A percentile compares a stretch with the other conserved stretches of the same genome.
phyloP scores from a whole-genome alignment of 2,888 invertebrate species.

The Scaptomyza reducta region DNA sequence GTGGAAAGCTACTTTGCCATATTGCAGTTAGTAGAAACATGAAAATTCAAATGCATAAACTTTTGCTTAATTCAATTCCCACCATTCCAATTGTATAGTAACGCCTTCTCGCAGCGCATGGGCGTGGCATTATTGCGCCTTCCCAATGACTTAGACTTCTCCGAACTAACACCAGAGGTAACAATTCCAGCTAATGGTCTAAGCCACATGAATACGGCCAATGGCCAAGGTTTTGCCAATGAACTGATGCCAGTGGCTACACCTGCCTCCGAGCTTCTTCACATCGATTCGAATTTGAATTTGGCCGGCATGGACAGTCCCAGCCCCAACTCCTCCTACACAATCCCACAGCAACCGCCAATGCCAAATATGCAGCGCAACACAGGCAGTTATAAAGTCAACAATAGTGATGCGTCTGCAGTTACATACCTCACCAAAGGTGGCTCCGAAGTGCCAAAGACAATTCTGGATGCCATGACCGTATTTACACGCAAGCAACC shows the following conservation, averaged over 20 bases:
- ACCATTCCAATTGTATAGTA: slow-evolving; percentile 85
- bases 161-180: slow-evolving; percentile 83
- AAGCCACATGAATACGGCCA: slow-evolving; percentile 73
- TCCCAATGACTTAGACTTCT: slow-evolving; percentile 93
- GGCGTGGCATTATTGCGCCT: slow-evolving; percentile 95
- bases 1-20: slow-evolving; percentile 96
- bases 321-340: slow-evolving; percentile 72
- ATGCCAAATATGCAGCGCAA: slow-evolving; percentile 80
- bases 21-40: slow-evolving; percentile 90
- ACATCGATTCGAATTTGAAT: slow-evolving; percentile 90
- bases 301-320: slow-evolving; percentile 85
- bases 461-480: slow-evolving; percentile 89
- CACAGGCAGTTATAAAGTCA: slow-evolving; percentile 77
- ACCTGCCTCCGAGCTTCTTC: slow-evolving; percentile 85
- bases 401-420: slow-evolving; percentile 63
- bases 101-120: slow-evolving; percentile 96
- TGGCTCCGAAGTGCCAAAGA: slow-evolving; percentile 87
- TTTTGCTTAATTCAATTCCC: background rate
- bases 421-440: slow-evolving; percentile 86
- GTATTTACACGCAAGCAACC: slow-evolving; percentile 91
- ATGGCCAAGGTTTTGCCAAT: slow-evolving; percentile 79
- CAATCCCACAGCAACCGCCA: slow-evolving; percentile 77
- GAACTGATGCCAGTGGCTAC: slow-evolving; percentile 75
- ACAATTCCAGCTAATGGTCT: slow-evolving; percentile 62
- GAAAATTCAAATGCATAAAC: no score